A percentile compares a stretch with the other conserved stretches of the same genome.
Conservation (phyloP, 2,113 vertebrate genomes). For the Macrotis lagotis region DNA sequence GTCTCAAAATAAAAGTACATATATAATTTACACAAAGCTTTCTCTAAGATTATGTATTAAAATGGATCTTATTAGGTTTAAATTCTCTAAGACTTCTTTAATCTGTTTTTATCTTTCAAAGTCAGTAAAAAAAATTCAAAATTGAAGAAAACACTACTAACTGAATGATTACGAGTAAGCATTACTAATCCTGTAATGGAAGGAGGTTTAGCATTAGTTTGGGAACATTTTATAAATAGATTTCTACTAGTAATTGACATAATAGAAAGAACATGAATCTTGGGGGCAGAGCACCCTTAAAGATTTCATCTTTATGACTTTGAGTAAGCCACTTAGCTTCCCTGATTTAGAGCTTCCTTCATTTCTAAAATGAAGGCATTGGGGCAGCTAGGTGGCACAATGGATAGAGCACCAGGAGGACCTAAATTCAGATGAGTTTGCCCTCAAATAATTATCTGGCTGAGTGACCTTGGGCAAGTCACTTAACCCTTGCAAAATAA, state of each 20-base stretch:
- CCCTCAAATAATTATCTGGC: too few species aligned
- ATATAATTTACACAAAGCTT: neutral
- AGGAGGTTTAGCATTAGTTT: neutral
- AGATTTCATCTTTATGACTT: neutral
- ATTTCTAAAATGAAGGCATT: too few species aligned
- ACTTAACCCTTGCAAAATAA: neutral
- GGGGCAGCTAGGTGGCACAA: too few species aligned
- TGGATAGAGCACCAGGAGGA: too few species aligned
- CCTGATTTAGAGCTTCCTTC: too few species aligned
- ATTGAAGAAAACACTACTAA: neutral
- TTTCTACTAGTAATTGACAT: neutral
- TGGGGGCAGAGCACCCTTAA: neutral
- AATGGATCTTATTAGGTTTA: neutral
- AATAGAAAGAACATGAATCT: neutral
- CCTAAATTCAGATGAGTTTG: too few species aligned
- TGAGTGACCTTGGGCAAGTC: too few species aligned
- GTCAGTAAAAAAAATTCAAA: neutral
- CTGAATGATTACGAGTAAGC: neutral
- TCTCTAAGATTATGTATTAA: neutral
- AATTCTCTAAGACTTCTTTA: neutral
- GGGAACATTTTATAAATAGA: neutral
- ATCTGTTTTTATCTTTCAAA: neutral
- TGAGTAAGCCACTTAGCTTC: too few species aligned
- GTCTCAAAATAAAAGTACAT: neutral
- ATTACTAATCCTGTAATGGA: neutral